Conservation (phyloP, 2,113 vertebrate genomes). For the Pica pica region DNA sequence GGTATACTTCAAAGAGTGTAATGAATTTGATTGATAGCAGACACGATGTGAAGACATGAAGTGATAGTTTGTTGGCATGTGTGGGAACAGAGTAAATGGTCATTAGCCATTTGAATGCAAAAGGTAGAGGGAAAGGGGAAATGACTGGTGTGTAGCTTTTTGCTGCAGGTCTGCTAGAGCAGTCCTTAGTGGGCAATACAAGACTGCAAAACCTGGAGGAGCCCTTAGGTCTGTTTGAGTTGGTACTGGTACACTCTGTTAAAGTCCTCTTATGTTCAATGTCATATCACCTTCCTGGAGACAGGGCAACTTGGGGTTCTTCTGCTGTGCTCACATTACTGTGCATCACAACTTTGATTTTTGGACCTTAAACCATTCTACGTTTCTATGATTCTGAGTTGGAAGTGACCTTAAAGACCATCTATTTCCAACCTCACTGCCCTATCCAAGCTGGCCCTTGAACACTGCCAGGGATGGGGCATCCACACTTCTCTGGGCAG, state of each 20-base stretch:
- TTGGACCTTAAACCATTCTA: not conserved
- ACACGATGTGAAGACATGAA: not conserved
- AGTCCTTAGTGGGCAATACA: not conserved
- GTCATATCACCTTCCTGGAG: accelerated
- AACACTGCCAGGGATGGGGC: not conserved
- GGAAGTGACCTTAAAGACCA: not conserved
- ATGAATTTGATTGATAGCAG: not conserved
- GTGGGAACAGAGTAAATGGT: not conserved
- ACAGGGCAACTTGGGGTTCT: not conserved
- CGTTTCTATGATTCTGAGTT: no score
- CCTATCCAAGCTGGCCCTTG: not conserved
- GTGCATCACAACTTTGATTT: not conserved
- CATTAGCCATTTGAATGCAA: not conserved
- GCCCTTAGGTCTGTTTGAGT: not conserved
- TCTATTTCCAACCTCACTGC: not conserved
- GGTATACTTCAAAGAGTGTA: not conserved
- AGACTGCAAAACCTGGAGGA: not conserved
- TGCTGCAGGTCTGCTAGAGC: not conserved
- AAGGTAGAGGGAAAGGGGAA: not conserved
- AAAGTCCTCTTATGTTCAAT: accelerated
- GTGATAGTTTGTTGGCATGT: not conserved
- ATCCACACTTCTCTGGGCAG: not conserved
- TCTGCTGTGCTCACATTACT: not conserved
- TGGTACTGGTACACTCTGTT: not conserved
- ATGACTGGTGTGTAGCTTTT: not conserved